Evolutionary conservation across 2,888 invertebrate species (phyloP), one percentile per base, ranked within the genome.

Genomic region (Leptopterna dolabrata): DNA sequence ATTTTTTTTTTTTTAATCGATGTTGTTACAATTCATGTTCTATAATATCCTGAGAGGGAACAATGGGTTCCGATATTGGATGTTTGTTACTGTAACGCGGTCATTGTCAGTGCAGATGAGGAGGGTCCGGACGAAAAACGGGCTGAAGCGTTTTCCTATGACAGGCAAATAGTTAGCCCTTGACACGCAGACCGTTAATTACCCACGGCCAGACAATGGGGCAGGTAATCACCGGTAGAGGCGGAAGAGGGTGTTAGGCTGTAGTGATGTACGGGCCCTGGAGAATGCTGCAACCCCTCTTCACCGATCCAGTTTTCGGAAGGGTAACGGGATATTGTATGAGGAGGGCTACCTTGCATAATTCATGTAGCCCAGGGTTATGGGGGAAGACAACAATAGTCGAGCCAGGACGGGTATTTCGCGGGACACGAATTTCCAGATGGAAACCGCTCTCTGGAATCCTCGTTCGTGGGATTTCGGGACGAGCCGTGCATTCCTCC

Each of bases 331-430:
- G 81, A 81, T 81, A 81, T 81, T 81, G 81, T 81, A 30, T 81
- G 55, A 45, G 81, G 13, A 81, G 55, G 29, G 81, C 81, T 81
- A 81, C 81, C 81, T 81, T 81, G 81, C 81, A 81, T 81, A 81
- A 81, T 81, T 81, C 81, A 81, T 81, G 81, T 29, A 30, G 51
- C 16, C 45, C 63, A 63, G 63, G 63, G 27, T 0, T 63, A 63
- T 63, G 13, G 63, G 73, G 76, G 24, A 63, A 13, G 24, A 30
- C 6, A 16, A 81, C 81, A 81, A 81, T 81, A 51, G 81, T 81
- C 55, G 30, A n/a, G 13, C 45, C 29, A 27, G 30, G 76, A n/a
- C 78, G 55, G n/a, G 81, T 29, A 81, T 81, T 45, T 81, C 55
- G 27, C 81, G 81, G 16, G 47, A 81, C n/a, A n/a, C 47, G 81